Base-by-base conservation (phyloP, 2,888 invertebrate species). In the Chorisops tibialis region DNA sequence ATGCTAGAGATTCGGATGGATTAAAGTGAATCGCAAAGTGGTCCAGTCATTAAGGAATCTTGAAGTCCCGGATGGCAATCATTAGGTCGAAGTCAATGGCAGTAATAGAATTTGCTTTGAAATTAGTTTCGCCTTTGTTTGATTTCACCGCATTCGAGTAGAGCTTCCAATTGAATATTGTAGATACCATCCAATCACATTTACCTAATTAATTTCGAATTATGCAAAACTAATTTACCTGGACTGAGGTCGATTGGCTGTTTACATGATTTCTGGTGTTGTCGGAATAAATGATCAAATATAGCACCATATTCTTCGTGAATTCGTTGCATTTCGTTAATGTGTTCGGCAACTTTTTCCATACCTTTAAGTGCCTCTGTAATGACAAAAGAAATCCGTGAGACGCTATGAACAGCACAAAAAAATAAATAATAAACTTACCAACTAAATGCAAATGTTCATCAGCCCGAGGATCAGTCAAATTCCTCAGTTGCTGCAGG, bases 261-360 rank as follows among this genome's bases (percentile, higher is more conserved):
- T 80, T 94, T 94, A 82, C 92, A 93, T 68, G 93, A 91, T 80
- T 94, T 94, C 80, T 93, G 93, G 81, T 95, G 93, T 82, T 95
- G 94, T 71, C 94, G 85, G 83, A 93, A 94, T 71, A 97, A 85
- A 78, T 96, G 96, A 82, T 97, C 96, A 81, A 98, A 97, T 79
- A 96, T 96, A 73, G 93, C 92, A 72, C 98, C 98, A 80, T 97
- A 97, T 81, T 98, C 98, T 82, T 98, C 97, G 79, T 97, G 96
- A 74, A 97, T 96, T 82, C 97, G 88, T 84, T 97, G 97, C 96
- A 97, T 97, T 83, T 97, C 96, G 81, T 97, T 98, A 74, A 98
- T 97, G 81, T 98, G 97, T 80, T 97, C 96, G 49, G 97, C 97
- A 70, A 97, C 97, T 79, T 96, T 94, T 77, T 97, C 96, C 96